A percentile compares a stretch with the other conserved stretches of the same genome.
Conservation (phyloP, 2,888 invertebrate genomes). For the Epinotia brunnichana region DNA sequence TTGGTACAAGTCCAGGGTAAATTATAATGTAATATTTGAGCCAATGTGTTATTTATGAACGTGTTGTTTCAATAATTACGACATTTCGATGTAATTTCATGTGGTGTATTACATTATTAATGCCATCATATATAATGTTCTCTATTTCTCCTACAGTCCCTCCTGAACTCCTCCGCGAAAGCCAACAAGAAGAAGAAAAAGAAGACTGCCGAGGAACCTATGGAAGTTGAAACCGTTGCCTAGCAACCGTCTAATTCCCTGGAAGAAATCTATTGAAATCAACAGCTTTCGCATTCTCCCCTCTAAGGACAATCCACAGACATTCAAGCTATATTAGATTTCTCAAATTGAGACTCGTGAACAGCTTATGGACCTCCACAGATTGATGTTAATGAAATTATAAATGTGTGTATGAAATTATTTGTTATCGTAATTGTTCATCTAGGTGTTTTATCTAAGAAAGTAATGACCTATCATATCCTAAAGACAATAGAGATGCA, state of each 20-base stretch:
- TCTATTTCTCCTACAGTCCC: slow-evolving; percentile 77
- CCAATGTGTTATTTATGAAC: slow-evolving; percentile 61
- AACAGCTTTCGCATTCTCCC: slow-evolving; percentile 56
- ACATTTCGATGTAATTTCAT: slow-evolving; percentile 52
- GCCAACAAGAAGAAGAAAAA: slow-evolving; percentile 96
- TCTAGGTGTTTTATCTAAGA: slow-evolving; percentile 34
- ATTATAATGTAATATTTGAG: slow-evolving; percentile 69
- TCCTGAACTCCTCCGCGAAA: slow-evolving; percentile 91
- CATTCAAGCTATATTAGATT: slow-evolving; percentile 28
- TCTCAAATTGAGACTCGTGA: slow-evolving; percentile 40
- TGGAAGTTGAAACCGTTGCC: slow-evolving; percentile 84
- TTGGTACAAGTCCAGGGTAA: slow-evolving; percentile 81
- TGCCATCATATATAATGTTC: neutral
- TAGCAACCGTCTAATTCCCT: slow-evolving; percentile 55
- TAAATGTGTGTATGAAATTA: slow-evolving; percentile 40
- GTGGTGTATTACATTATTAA: neutral
- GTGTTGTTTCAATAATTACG: slow-evolving; percentile 72
- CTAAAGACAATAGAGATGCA: slow-evolving; percentile 21
- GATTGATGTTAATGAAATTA: slow-evolving; percentile 39
- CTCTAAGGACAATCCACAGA: slow-evolving; percentile 45
- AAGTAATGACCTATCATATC: slow-evolving; percentile 27
- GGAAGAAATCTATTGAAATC: slow-evolving; percentile 51
- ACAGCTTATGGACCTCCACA: slow-evolving; percentile 29
- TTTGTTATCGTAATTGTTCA: slow-evolving; percentile 34
- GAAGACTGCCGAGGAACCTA: slow-evolving; percentile 85